Percentiles rank a stretch among this genome's conserved stretches.
phyloP scores from a whole-genome alignment of 2,888 invertebrate species.

The Eilema depressum region DNA sequence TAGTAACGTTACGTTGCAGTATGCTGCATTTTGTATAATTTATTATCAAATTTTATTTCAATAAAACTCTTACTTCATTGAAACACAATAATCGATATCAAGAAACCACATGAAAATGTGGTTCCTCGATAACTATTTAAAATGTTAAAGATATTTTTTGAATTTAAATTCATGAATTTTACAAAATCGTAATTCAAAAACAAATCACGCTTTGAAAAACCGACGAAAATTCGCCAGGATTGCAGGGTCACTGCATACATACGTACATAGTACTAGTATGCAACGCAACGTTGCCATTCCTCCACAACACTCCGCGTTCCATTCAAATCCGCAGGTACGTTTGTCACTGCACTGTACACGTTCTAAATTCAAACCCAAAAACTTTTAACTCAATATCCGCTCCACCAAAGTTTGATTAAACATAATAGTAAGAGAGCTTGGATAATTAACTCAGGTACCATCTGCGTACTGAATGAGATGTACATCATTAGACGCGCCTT shows the following conservation, averaged over 20 bases:
- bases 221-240: background rate
- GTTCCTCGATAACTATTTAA: no score
- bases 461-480: no score
- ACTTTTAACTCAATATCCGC: constrained; percentile 47
- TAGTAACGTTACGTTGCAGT: background rate
- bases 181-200: background rate
- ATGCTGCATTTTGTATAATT: no score
- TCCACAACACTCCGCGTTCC: constrained; percentile 21
- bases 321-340: constrained; percentile 35
- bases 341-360: constrained; percentile 36
- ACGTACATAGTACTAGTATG: background rate
- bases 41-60: no score
- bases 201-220: background rate
- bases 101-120: no score
- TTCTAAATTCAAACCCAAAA: constrained; percentile 43
- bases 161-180: no score
- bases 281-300: constrained; percentile 19
- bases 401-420: constrained; percentile 57
- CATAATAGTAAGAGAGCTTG: no score
- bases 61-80: no score
- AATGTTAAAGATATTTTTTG: no score
- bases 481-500: no score
- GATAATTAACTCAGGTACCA: no score
- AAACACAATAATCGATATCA: no score
- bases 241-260: background rate